Percentiles rank a stretch among this genome's conserved stretches.
These are phyloP conservation scores for Dasyornis broadbenti DNA, from an alignment of 2,113 vertebrate genomes.

Conservation along the genomic window DNA sequence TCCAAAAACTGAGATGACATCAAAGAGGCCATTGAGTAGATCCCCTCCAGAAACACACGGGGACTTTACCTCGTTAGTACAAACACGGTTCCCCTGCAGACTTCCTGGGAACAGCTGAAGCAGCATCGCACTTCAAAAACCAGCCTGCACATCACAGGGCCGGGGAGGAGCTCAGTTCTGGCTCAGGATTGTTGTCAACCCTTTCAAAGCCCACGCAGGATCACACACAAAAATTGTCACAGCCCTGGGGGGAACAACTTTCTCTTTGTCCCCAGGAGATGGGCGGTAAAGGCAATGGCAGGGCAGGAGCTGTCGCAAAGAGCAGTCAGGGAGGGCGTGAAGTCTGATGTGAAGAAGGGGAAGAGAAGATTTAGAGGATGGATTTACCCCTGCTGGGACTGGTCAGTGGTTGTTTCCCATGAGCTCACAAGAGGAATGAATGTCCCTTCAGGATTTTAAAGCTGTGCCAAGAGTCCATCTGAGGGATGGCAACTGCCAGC, in stretches of 20 bases:
- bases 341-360: not conserved
- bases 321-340: not conserved
- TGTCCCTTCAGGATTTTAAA: not conserved
- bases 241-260: not conserved
- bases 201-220: conserved; percentile 45
- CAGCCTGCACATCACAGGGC: conserved; percentile 49
- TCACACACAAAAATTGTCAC: conserved; percentile 17
- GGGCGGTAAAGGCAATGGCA: conserved; percentile 18
- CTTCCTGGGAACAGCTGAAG: conserved; percentile 62
- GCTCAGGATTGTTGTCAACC: not conserved
- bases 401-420: not conserved
- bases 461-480: not conserved
- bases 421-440: not conserved
- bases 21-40: conserved; percentile 50
- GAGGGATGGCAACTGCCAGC: not conserved
- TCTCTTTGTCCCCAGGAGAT: not conserved
- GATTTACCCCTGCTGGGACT: not conserved
- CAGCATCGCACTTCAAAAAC: conserved; percentile 39
- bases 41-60: conserved; percentile 61
- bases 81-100: conserved; percentile 60
- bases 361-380: not conserved
- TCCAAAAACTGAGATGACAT: conserved; percentile 67
- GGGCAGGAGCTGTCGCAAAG: not conserved
- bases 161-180: conserved; percentile 15
- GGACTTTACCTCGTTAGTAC: conserved; percentile 53